Evolutionary conservation across 1,140 invertebrate species (phyloP), one percentile per base, ranked within the genome.

Genomic region (Antheraea mylitta): DNA sequence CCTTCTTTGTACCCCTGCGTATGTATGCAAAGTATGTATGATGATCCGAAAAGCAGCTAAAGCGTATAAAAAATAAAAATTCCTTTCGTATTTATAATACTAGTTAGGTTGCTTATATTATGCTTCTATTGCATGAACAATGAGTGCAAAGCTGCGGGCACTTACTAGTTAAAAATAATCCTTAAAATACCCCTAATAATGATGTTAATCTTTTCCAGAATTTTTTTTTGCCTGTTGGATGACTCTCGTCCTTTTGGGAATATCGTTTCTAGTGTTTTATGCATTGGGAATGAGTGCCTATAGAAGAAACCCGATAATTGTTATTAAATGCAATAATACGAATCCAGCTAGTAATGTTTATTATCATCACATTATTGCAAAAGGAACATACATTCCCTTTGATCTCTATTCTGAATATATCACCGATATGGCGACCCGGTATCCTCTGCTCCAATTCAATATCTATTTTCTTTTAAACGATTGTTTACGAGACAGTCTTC

Each of bases 191-290:
- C 8, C 58, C n/a, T 22, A 42, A 11, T 42, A 42, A 9, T 42
- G 11, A 22, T 22, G 37, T 64, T 62, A 22, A 66, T 22, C 45
- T 53, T 48, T 89, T 87, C 38, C 87, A 91, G 89, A 91, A 73
- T 80, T 81, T 60, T 66, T 89, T 19, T 87, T 85, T 11, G 80
- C 86, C 10, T 89, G 81, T 72, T 89, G 89, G 89, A 87, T 91
- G 83, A 83, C 86, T 18, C 58, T 83, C 10, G 83, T 85, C 45
- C 66, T 91, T 42, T 61, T 91, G 16, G 81, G 81, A 48, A 82
- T 89, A 72, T 82, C 85, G 10, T 86, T 89, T 66, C 66, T 89
- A 3, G 77, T 85, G 13, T 85, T 89, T 72, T 89, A 85, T 62
- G 79, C 75, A 19, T 69, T 89, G 30, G 85, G 80, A 7, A 80